Conservation (phyloP, 2,888 invertebrate species). For the Trimorus sp. region DNA sequence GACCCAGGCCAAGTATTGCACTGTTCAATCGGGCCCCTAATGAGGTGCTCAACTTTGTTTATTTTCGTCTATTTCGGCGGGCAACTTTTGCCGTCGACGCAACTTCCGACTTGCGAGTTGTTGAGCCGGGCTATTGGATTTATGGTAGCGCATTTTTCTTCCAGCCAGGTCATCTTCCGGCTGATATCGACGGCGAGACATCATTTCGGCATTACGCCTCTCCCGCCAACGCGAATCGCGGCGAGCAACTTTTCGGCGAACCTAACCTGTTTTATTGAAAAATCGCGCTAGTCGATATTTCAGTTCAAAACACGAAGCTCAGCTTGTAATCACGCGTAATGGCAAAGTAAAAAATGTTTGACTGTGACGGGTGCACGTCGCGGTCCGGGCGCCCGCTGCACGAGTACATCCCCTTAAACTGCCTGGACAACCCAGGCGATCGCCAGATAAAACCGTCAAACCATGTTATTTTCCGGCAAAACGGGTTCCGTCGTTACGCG, state of each 20-base stretch:
- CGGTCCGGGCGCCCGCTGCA: too few relatives aligned
- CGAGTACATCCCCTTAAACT: too few relatives aligned
- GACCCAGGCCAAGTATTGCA: slow-evolving; percentile 37
- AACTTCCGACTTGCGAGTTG: slow-evolving; percentile 20
- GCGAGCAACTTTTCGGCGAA: slow-evolving; percentile 13
- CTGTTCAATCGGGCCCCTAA: slow-evolving; percentile 55
- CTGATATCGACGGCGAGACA: slow-evolving; percentile 46
- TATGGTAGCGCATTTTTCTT: slow-evolving; percentile 38
- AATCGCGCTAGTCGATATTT: too few relatives aligned
- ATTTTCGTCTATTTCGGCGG: slow-evolving; percentile 15
- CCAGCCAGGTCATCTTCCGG: slow-evolving; percentile 34
- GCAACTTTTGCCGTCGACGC: slow-evolving; percentile 41
- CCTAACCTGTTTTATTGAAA: too few relatives aligned
- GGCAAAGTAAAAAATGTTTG: too few relatives aligned
- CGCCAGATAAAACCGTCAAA: too few relatives aligned
- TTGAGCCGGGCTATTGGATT: slow-evolving; percentile 48
- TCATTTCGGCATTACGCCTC: slow-evolving; percentile 37
- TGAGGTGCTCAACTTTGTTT: slow-evolving; percentile 58
- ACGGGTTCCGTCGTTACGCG: too few relatives aligned
- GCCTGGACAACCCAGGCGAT: too few relatives aligned
- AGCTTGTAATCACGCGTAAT: too few relatives aligned
- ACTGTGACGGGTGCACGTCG: too few relatives aligned
- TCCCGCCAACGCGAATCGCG: background rate
- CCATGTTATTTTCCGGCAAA: too few relatives aligned
- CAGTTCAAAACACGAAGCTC: too few relatives aligned